These are phyloP conservation scores for Halictus rubicundus DNA, from an alignment of 1,140 invertebrate species.

Conservation along the genomic window DNA sequence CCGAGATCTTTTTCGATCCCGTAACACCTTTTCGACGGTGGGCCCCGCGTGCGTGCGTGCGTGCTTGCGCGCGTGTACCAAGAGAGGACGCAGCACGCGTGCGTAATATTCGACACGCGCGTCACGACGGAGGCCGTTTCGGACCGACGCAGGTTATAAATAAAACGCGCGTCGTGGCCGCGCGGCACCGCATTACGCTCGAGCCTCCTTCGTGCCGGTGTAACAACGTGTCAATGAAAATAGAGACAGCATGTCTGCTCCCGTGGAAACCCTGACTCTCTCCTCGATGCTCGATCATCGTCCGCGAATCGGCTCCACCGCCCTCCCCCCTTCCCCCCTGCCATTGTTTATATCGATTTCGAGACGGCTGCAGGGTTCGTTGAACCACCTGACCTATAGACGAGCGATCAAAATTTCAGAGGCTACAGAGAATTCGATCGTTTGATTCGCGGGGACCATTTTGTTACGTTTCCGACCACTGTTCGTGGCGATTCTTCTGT, in stretches of 20 bases:
- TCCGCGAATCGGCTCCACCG: background rate
- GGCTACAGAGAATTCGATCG: too few species aligned
- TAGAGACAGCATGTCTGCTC: conserved; percentile 54
- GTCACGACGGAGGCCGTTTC: conserved; percentile 53
- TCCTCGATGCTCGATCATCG: conserved; percentile 1
- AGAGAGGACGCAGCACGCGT: conserved; percentile 42
- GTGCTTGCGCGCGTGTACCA: background rate
- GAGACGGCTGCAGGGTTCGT: background rate
- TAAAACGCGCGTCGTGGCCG: conserved; percentile 56
- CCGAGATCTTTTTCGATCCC: conserved; percentile 1
- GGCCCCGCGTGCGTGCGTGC: background rate
- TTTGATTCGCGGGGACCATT: too few species aligned
- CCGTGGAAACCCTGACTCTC: conserved; percentile 3
- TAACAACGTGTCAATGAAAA: conserved; percentile 64
- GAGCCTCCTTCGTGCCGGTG: conserved; percentile 36
- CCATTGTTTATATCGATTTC: background rate
- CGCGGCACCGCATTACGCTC: conserved; percentile 45
- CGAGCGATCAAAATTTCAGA: background rate
- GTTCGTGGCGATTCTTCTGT: too few species aligned
- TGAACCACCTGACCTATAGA: conserved; percentile 1
- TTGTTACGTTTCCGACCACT: too few species aligned
- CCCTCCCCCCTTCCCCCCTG: too few species aligned
- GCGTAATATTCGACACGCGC: conserved; percentile 66
- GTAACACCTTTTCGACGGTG: conserved; percentile 17
- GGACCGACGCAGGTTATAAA: conserved; percentile 56